Evolutionary conservation across 2,797 vertebrate species (phyloP).

Genomic region (Thunnus albacares): DNA sequence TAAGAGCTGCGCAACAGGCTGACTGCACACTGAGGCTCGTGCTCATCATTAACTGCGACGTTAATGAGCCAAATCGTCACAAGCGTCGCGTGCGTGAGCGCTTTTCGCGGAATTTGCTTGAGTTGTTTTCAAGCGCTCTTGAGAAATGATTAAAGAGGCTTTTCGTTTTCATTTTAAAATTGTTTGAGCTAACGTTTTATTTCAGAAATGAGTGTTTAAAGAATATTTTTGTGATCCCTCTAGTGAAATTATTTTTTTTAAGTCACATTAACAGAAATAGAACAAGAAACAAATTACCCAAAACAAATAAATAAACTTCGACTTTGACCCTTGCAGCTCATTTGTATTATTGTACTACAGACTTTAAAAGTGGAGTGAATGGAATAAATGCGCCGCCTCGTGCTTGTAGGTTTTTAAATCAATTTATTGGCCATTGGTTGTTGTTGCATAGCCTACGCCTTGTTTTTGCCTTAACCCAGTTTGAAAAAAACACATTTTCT

Average conservation of each 20-base stretch:
- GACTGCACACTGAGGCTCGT: background rate
- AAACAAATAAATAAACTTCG: background rate
- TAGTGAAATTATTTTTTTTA: too few species aligned
- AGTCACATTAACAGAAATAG: background rate
- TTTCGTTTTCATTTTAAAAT: background rate
- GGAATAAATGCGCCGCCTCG: too few species aligned
- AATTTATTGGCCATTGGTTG: too few species aligned
- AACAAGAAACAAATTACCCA: background rate
- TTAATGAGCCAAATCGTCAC: background rate
- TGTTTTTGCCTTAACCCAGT: background rate
- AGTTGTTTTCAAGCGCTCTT: conserved; percentile 7
- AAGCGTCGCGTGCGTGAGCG: background rate
- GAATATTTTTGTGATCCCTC: background rate
- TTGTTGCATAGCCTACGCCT: too few species aligned
- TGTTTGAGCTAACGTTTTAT: background rate
- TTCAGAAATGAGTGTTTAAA: background rate
- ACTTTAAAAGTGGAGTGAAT: too few species aligned
- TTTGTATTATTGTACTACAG: background rate
- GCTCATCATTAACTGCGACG: conserved; percentile 25
- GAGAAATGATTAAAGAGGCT: background rate
- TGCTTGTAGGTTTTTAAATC: too few species aligned
- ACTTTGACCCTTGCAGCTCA: background rate
- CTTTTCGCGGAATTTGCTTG: background rate
- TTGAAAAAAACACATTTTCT: background rate
- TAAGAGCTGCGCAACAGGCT: conserved; percentile 54